A percentile compares a stretch with the other conserved stretches of the same genome.
These are phyloP conservation scores for Drosophila formosana DNA, from an alignment of 2,888 invertebrate species.

Conservation along the genomic window DNA sequence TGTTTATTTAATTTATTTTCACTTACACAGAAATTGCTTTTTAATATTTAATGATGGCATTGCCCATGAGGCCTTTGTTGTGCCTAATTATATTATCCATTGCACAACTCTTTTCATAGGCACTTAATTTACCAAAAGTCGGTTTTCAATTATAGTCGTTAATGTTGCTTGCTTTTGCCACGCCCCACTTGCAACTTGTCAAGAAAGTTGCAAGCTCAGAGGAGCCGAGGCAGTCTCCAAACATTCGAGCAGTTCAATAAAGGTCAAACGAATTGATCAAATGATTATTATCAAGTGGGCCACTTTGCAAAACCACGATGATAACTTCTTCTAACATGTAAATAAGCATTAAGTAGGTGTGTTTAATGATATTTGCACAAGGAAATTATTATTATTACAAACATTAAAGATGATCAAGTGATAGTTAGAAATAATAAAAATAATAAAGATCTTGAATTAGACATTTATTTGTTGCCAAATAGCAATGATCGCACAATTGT, in stretches of 20 bases:
- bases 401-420: too few relatives aligned
- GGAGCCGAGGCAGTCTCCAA: background rate
- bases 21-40: slow-evolving; percentile 18
- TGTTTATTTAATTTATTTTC: slow-evolving; percentile 20
- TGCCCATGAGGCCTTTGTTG: slow-evolving; percentile 15
- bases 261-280: slow-evolving; percentile 8
- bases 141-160: slow-evolving; percentile 50
- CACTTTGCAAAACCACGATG: background rate
- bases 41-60: slow-evolving; percentile 1
- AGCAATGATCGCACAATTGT: too few relatives aligned
- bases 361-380: slow-evolving; percentile 10
- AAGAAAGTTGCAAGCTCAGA: slow-evolving; percentile 18
- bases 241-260: slow-evolving; percentile 5
- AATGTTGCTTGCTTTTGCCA: slow-evolving; percentile 26
- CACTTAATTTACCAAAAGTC: slow-evolving; percentile 70
- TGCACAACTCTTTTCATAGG: slow-evolving; percentile 68
- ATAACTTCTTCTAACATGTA: slow-evolving; percentile 2
- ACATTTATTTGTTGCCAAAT: too few relatives aligned
- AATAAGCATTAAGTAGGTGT: slow-evolving; percentile 11
- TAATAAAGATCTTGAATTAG: too few relatives aligned
- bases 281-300: slow-evolving; percentile 1
- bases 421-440: too few relatives aligned
- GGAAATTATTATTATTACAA: background rate
- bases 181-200: slow-evolving; percentile 41
- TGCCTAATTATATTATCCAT: slow-evolving; percentile 63